Evolutionary conservation across 2,797 vertebrate species (phyloP).

Genomic region (Alauda arvensis): DNA sequence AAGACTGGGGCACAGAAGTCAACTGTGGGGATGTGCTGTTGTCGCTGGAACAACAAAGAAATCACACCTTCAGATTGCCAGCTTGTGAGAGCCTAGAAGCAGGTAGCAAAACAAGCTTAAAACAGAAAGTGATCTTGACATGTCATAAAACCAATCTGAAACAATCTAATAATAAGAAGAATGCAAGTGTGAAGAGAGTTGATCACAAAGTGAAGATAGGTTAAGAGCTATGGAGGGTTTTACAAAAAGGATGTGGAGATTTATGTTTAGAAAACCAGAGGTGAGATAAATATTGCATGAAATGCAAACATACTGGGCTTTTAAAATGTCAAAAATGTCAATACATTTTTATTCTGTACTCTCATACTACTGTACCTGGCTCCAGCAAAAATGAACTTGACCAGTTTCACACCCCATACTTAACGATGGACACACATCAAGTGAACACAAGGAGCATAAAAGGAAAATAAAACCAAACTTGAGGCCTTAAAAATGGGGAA

Average conservation of each 20-base stretch:
- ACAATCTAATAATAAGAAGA: neutral
- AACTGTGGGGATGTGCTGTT: neutral
- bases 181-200: neutral
- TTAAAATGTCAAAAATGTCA: neutral
- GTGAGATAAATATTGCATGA: neutral
- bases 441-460: neutral
- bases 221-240: neutral
- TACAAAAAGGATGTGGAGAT: neutral
- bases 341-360: neutral
- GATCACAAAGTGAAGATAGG: rapidly evolving
- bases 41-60: neutral
- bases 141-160: neutral
- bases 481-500: neutral
- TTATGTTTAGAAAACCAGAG: neutral
- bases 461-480: neutral
- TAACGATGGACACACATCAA: rapidly evolving
- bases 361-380: neutral
- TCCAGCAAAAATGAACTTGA: neutral
- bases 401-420: neutral
- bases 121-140: neutral
- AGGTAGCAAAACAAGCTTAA: neutral
- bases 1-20: neutral
- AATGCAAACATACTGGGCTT: neutral
- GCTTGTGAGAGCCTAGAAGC: neutral
- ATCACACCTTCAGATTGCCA: neutral